These are phyloP conservation scores for Motacilla tschutschensis DNA, from an alignment of 2,113 vertebrate species.

Conservation along the genomic window DNA sequence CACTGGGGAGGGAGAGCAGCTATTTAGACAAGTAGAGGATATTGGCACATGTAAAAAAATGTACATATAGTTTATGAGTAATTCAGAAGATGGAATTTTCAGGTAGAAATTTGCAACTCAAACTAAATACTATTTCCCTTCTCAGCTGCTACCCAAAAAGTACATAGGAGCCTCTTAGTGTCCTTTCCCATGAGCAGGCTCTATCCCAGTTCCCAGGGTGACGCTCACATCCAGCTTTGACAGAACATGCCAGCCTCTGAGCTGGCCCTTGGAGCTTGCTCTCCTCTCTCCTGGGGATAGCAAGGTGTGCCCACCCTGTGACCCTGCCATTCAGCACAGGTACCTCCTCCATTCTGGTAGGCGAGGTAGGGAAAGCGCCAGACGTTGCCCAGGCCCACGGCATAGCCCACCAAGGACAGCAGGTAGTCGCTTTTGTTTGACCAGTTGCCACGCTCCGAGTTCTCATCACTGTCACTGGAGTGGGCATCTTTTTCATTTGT, in stretches of 20 bases:
- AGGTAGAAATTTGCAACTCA: background rate
- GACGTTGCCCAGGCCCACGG: conserved; percentile 93
- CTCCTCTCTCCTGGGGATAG: background rate
- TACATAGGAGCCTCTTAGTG: background rate
- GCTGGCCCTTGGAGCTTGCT: background rate
- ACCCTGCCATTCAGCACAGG: background rate
- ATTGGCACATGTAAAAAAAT: background rate
- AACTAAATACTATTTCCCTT: background rate
- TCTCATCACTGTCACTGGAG: conserved; percentile 64
- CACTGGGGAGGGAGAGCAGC: background rate
- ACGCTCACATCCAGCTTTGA: background rate
- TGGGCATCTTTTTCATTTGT: conserved; percentile 49
- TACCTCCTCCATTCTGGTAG: conserved; percentile 93
- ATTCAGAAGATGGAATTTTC: background rate
- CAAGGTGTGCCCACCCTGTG: background rate
- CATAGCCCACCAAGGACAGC: conserved; percentile 92
- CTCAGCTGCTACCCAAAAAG: background rate
- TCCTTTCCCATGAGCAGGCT: background rate
- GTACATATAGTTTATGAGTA: background rate
- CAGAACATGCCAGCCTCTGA: background rate
- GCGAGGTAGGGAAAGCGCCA: conserved; percentile 95
- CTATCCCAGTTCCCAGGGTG: background rate
- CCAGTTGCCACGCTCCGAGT: conserved; percentile 89
- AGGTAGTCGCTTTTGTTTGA: conserved; percentile 89
- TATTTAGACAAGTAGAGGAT: background rate